Conservation (phyloP, 2,113 vertebrate genomes). For the Pygoscelis antarcticus region DNA sequence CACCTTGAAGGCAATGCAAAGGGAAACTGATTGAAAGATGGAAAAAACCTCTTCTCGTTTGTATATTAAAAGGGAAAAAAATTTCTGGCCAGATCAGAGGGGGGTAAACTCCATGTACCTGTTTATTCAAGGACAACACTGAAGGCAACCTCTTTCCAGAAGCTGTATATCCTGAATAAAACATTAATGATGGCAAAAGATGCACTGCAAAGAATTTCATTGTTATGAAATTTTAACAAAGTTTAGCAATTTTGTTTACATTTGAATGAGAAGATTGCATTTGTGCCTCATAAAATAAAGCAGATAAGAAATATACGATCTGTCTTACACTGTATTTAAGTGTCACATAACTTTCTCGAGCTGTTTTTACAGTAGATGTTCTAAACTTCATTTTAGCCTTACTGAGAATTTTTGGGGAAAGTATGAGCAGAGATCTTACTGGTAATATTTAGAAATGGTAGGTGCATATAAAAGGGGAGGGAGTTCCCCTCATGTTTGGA, state of each 20-base stretch:
- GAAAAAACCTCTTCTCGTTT: accelerated
- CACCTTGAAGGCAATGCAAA: not conserved
- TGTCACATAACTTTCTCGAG: not conserved
- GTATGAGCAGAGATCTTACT: not conserved
- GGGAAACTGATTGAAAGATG: not conserved
- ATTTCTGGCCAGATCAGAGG: not conserved
- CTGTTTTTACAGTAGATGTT: not conserved
- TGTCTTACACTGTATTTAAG: not conserved
- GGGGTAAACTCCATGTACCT: not conserved
- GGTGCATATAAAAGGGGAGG: not conserved
- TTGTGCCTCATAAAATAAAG: not conserved
- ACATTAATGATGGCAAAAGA: not conserved
- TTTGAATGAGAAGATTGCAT: not conserved
- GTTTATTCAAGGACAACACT: not conserved
- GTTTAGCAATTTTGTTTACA: not conserved
- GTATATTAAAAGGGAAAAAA: not conserved
- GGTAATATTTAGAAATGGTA: not conserved
- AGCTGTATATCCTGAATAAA: not conserved
- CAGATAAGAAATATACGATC: not conserved
- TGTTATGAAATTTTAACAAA: not conserved
- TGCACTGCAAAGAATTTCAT: not conserved
- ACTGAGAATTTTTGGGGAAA: not conserved
- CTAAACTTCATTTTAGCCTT: not conserved
- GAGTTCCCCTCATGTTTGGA: not conserved
- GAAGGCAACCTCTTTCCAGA: not conserved